Percentiles rank a stretch among this genome's conserved stretches.
These are phyloP conservation scores for Chinchilla lanigera DNA, from an alignment of 2,113 vertebrate genomes.

Conservation along the genomic window DNA sequence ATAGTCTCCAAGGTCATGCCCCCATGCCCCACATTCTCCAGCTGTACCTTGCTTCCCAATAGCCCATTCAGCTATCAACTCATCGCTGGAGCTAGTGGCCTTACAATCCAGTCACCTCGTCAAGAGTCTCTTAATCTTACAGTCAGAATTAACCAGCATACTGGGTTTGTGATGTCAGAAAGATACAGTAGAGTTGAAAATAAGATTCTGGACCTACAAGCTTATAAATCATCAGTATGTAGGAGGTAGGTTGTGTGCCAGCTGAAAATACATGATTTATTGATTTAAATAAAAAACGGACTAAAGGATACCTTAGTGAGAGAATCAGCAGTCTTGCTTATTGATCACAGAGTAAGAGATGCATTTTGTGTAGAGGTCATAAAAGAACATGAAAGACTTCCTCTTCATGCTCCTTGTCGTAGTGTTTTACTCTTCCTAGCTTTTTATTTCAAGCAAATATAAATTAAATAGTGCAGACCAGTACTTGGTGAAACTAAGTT, in stretches of 20 bases:
- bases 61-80: neutral
- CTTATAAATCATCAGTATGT: neutral
- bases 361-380: constrained; percentile 46
- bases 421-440: neutral
- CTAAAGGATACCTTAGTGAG: neutral
- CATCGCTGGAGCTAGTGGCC: neutral
- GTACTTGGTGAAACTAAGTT: neutral
- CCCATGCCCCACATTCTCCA: neutral
- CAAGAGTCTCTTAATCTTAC: neutral
- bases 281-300: constrained; percentile 53
- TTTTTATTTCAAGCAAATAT: neutral
- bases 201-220: neutral
- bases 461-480: neutral
- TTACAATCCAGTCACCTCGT: neutral
- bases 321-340: constrained; percentile 36
- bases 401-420: neutral
- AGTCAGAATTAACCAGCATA: neutral
- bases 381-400: neutral
- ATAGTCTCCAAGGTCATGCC: neutral
- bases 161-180: neutral
- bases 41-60: neutral
- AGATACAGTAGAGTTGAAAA: neutral
- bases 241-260: neutral
- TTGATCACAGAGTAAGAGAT: constrained; percentile 22
- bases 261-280: constrained; percentile 26